A percentile compares a stretch with the other conserved stretches of the same genome.
These are phyloP conservation scores for Schizopygopsis pylzovi DNA, from an alignment of 2,797 vertebrate genomes.

Conservation along the genomic window DNA sequence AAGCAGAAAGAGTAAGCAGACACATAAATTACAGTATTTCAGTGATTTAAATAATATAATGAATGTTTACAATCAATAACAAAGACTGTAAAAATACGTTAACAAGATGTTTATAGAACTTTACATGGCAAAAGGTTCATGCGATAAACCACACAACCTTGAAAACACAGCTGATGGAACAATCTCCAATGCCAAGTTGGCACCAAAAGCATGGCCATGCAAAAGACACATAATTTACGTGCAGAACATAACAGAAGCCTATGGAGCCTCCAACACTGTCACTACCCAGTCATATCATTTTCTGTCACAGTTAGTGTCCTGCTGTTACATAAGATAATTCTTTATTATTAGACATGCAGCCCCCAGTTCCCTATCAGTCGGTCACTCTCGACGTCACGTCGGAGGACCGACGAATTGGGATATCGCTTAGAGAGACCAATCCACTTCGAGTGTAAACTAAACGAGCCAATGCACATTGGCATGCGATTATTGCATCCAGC, in stretches of 20 bases:
- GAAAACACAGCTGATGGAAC: background rate
- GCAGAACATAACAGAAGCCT: background rate
- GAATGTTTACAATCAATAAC: background rate
- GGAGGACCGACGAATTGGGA: no score
- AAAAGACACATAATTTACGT: background rate
- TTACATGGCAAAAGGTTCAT: background rate
- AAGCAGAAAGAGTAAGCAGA: background rate
- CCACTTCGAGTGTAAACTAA: no score
- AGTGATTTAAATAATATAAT: background rate
- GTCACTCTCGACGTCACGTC: no score
- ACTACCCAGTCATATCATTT: background rate
- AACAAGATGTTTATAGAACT: background rate
- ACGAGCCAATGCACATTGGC: no score
- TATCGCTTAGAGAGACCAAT: no score
- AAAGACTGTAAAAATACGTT: background rate
- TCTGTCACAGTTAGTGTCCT: slow-evolving; percentile 8
- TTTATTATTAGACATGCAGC: slow-evolving; percentile 42
- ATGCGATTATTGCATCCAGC: no score
- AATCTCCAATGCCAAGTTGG: background rate
- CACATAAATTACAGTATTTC: background rate
- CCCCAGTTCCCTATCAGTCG: background rate
- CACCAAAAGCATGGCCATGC: background rate
- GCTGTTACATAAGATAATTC: slow-evolving; percentile 34
- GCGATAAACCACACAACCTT: background rate
- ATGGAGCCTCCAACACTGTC: background rate